Conservation (phyloP, 1,140 invertebrate species). For the Conus betulinus region DNA sequence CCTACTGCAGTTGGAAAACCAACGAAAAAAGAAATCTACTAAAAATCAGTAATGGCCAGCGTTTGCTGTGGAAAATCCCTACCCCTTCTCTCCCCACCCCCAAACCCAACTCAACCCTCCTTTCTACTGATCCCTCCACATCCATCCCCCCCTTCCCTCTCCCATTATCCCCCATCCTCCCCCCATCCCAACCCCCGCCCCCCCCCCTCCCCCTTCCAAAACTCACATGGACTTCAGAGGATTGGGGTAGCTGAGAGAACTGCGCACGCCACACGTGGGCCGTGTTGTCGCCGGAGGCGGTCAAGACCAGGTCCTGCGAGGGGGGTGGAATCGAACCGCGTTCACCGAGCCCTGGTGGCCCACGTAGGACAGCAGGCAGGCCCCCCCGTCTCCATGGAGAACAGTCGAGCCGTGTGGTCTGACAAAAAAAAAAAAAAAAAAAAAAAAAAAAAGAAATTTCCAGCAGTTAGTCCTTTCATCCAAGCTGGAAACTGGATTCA, state of each 20-base stretch:
- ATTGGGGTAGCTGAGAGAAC: constrained; percentile 49
- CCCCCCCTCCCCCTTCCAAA: background rate
- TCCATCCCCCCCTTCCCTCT: background rate
- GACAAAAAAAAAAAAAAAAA: background rate
- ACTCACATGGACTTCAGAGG: constrained; percentile 37
- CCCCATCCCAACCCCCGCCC: no score
- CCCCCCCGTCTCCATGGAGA: constrained; percentile 91
- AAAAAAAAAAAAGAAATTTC: no score
- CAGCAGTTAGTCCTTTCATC: no score
- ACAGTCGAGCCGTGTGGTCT: constrained; percentile 96
- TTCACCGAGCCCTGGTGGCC: constrained; percentile 98
- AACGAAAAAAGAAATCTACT: no score
- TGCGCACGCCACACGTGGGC: constrained; percentile 92
- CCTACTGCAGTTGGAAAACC: no score
- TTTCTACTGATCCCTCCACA: no score
- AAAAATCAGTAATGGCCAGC: no score
- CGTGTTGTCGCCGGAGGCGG: constrained; percentile 94
- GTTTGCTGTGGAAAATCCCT: no score
- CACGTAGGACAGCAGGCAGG: constrained; percentile 93
- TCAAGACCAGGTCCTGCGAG: constrained; percentile 90
- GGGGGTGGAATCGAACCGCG: constrained; percentile 97
- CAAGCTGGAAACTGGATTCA: no score
- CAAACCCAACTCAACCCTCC: no score
- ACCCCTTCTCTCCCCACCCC: no score
- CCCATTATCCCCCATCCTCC: background rate